A percentile compares a stretch with the other conserved stretches of the same genome.
These are phyloP conservation scores for Amphimallon solstitiale DNA, from an alignment of 2,888 invertebrate genomes.

Conservation along the genomic window DNA sequence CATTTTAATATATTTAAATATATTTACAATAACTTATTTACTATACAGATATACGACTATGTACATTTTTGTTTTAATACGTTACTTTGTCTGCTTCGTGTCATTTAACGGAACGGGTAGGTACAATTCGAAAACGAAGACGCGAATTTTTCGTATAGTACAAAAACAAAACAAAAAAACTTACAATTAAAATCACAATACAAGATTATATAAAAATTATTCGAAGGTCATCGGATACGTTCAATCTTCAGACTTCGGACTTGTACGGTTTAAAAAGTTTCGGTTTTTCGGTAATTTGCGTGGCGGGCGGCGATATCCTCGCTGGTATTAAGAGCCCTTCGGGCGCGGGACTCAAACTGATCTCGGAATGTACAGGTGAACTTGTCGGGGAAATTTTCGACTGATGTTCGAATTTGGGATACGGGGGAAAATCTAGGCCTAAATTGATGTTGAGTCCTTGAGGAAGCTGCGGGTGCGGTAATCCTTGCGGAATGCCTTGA, in stretches of 20 bases:
- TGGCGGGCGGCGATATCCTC: constrained; percentile 55
- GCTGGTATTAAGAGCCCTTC: constrained; percentile 58
- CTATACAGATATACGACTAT: no score
- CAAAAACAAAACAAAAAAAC: constrained; percentile 8
- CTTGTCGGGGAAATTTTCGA: constrained; percentile 52
- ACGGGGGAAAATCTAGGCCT: constrained; percentile 53
- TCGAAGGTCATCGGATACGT: no score
- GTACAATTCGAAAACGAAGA: not conserved
- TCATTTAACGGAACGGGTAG: no score
- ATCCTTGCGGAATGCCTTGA: constrained; percentile 59
- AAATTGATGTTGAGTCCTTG: constrained; percentile 54
- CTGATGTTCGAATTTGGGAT: constrained; percentile 42
- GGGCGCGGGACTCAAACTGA: constrained; percentile 60
- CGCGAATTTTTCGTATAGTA: not conserved
- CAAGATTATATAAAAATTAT: not conserved
- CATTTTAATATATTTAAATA: no score
- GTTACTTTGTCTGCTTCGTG: no score
- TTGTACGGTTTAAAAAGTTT: constrained; percentile 84
- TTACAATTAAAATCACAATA: constrained; percentile 9
- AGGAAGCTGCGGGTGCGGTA: constrained; percentile 53
- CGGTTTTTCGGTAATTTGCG: constrained; percentile 64
- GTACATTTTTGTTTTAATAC: no score
- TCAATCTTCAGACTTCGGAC: constrained; percentile 62
- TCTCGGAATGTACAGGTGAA: constrained; percentile 59
- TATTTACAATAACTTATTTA: no score